A percentile compares a stretch with the other conserved stretches of the same genome.
These are phyloP conservation scores for Melanotus villosus DNA, from an alignment of 2,888 invertebrate genomes.

Conservation along the genomic window DNA sequence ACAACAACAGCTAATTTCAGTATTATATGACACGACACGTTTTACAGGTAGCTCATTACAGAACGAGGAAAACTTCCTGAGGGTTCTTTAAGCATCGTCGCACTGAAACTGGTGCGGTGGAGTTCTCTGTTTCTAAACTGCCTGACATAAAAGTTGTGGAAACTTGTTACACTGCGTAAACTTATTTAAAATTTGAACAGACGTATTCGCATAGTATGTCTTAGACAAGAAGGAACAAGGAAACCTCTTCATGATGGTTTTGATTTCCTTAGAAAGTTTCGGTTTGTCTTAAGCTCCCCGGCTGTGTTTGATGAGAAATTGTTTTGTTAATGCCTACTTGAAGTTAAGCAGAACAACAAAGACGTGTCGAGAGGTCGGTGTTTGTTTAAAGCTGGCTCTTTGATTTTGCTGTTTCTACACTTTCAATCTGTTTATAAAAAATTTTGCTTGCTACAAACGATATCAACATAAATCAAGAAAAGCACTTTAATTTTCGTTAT, in stretches of 20 bases:
- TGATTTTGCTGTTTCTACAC: neutral
- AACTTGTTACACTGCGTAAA: slow-evolving; percentile 26
- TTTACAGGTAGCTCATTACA: slow-evolving; percentile 21
- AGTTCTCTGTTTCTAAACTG: slow-evolving; percentile 23
- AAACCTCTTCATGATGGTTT: slow-evolving; percentile 7
- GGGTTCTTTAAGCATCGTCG: slow-evolving; percentile 23
- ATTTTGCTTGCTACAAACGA: no score
- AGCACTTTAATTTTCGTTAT: no score
- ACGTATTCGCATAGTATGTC: slow-evolving; percentile 15
- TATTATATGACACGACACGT: slow-evolving; percentile 15
- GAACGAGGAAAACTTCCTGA: slow-evolving; percentile 19
- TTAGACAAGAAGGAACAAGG: neutral
- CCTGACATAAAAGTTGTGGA: slow-evolving; percentile 28
- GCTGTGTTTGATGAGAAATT: neutral
- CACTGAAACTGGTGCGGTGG: slow-evolving; percentile 5
- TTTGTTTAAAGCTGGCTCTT: neutral
- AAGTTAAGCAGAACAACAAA: no score
- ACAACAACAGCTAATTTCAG: neutral
- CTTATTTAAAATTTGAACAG: slow-evolving; percentile 31
- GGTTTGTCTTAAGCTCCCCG: neutral
- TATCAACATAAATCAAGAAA: no score
- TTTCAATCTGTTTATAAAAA: no score
- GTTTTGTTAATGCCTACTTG: no score
- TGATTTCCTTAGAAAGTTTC: slow-evolving; percentile 6
- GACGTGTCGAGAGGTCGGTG: neutral